Evolutionary conservation across 2,113 vertebrate genomes (phyloP).

Genomic region (Sander lucioperca): DNA sequence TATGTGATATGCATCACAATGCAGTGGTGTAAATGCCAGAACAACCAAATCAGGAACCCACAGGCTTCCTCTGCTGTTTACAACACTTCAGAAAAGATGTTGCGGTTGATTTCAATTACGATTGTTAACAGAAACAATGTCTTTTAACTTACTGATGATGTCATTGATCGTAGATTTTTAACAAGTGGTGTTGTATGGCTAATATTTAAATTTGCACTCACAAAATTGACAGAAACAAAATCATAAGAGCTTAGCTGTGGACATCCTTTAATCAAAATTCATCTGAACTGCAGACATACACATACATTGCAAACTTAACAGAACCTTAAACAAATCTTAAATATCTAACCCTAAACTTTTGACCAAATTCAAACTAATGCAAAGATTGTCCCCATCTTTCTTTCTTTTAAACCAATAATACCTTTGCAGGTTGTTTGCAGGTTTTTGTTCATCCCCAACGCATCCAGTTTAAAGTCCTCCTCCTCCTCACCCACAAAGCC

Average conservation of each 20-base stretch:
- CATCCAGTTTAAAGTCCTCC: too few relatives aligned
- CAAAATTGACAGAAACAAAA: background rate
- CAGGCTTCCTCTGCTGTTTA: conserved; percentile 6
- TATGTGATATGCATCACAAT: too few relatives aligned
- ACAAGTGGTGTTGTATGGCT: background rate
- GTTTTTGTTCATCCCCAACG: background rate
- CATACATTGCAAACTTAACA: background rate
- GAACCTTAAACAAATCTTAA: background rate
- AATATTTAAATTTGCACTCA: background rate
- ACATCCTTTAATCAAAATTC: background rate
- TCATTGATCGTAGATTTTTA: background rate
- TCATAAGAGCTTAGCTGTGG: background rate
- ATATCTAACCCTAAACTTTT: background rate
- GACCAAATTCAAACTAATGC: background rate
- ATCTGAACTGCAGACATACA: background rate
- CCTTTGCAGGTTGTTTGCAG: background rate
- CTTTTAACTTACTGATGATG: background rate
- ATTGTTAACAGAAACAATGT: conserved; percentile 9
- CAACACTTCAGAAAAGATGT: conserved; percentile 1
- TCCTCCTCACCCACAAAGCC: too few relatives aligned
- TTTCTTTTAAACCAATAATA: background rate
- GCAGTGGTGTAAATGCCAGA: background rate
- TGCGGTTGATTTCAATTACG: background rate
- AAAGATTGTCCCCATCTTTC: background rate
- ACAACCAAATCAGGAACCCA: background rate